A percentile compares a stretch with the other conserved stretches of the same genome.
Evolutionary conservation across 2,113 vertebrate genomes (phyloP).

Genomic region (Aptenodytes patagonicus): DNA sequence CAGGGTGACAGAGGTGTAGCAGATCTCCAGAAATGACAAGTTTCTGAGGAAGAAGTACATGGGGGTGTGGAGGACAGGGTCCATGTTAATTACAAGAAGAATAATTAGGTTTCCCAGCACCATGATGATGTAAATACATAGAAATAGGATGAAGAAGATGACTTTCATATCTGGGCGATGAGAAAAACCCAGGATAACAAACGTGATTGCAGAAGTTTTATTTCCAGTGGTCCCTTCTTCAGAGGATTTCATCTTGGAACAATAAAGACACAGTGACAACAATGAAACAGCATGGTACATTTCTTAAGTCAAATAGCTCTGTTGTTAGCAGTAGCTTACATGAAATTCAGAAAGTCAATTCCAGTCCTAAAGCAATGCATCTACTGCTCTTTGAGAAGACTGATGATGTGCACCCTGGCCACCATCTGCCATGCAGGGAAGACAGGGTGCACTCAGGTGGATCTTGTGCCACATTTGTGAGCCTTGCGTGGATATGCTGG

Average conservation of each 20-base stretch:
- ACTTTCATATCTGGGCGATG: neutral
- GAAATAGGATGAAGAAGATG: conserved; percentile 18
- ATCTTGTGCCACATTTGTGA: neutral
- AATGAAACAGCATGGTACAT: neutral
- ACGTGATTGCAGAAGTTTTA: neutral
- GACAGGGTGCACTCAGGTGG: neutral
- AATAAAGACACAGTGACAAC: neutral
- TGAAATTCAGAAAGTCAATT: neutral
- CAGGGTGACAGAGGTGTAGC: neutral
- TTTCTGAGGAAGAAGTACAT: conserved; percentile 41
- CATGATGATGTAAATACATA: neutral
- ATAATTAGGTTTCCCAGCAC: conserved; percentile 8
- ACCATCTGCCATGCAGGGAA: neutral
- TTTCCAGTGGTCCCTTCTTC: neutral
- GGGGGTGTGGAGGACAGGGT: neutral
- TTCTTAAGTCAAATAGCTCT: neutral
- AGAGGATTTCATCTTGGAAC: neutral
- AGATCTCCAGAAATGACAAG: conserved; percentile 24
- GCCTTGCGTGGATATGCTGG: neutral
- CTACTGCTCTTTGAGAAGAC: neutral
- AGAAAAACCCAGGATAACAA: conserved; percentile 1
- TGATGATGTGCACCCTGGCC: neutral
- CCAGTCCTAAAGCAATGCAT: neutral
- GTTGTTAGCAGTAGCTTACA: neutral
- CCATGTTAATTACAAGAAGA: neutral